Base-by-base conservation (phyloP, 35 echinoderm and acorn worm genomes). In the Hemicentrotus pulcherrimus region DNA sequence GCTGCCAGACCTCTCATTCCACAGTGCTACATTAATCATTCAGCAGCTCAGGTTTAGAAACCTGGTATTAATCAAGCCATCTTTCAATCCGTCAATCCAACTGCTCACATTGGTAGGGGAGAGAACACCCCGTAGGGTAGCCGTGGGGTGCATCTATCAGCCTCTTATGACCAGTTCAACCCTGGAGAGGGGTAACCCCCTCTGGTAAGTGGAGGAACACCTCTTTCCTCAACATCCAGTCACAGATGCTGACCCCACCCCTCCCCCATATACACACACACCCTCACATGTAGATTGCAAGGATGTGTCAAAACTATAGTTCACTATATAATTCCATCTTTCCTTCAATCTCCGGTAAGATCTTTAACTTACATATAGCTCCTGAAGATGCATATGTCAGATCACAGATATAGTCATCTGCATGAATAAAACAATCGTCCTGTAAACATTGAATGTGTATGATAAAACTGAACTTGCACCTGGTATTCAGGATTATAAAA, bases 51-150 rank as follows among this genome's bases (percentile, higher is more conserved):
- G 65, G 65, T 78, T 78, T 78, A 78, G 65, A 78, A 78, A 78
- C 65, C 65, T 78, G 65, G 65, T 78, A 4, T 18, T 78, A 78
- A 78, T 78, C 65, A 78, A 78, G 65, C 28, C 65, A 78, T 78
- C 65, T 78, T 78, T 78, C 65, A 78, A 78, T 78, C 65, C 65
- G 8, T 78, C 65, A 78, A 78, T 78, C 65, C 65, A n/a, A 78
- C 65, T 78, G 65, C 65, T 78, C 19, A 78, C 65, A 78, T 28
- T 78, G 65, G n/a, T 78, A 18, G 19, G 65, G 65, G 65, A 78
- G 65, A 78, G 65, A 78, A 78, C 65, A 78, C 19, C 65, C 65
- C 19, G 7, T 6, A 7, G 18, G 65, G 65, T 78, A 78, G 65
- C 65, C 65, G 19, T 78, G 19, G 65, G 65, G 65, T 78, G 24